phyloP scores from a whole-genome alignment of 2,888 invertebrate genomes.

The Oeneis ivallda region DNA sequence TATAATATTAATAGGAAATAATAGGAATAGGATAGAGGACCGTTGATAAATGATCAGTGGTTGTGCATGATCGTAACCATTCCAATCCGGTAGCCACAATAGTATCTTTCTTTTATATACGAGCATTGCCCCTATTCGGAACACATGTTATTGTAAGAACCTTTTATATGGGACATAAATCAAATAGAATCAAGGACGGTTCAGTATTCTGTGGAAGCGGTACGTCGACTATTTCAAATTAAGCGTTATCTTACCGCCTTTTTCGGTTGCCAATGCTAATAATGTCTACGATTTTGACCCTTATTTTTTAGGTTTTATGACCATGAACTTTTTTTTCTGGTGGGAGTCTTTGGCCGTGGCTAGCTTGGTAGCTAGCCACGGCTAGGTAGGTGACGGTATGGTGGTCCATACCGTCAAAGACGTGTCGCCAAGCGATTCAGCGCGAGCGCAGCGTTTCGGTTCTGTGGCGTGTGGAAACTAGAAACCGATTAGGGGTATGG shows the following conservation, averaged over 20 bases:
- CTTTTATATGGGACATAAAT: slow-evolving; percentile 15
- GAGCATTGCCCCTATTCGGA: slow-evolving; percentile 1
- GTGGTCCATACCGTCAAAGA: too few relatives aligned
- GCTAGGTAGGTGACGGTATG: too few relatives aligned
- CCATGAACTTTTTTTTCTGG: too few relatives aligned
- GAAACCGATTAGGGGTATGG: too few relatives aligned
- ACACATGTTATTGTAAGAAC: slow-evolving; percentile 2
- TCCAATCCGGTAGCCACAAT: not conserved
- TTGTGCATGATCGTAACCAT: not conserved
- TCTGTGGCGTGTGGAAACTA: too few relatives aligned
- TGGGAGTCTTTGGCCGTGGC: too few relatives aligned
- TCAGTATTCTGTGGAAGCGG: slow-evolving; percentile 19
- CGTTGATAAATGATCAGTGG: not conserved
- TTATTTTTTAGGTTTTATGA: not conserved
- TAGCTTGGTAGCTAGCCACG: too few relatives aligned
- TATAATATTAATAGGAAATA: too few relatives aligned
- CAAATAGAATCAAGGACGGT: slow-evolving; percentile 14
- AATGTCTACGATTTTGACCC: slow-evolving; percentile 22
- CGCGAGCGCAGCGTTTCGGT: too few relatives aligned
- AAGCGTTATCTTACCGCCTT: slow-evolving; percentile 21
- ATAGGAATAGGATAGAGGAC: too few relatives aligned
- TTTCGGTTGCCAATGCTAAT: slow-evolving; percentile 2
- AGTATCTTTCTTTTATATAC: slow-evolving; percentile 1
- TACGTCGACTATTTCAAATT: slow-evolving; percentile 22
- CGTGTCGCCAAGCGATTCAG: too few relatives aligned